A percentile compares a stretch with the other conserved stretches of the same genome.
Conservation (phyloP, 2,888 invertebrate species). For the Plagodis dolabraria region DNA sequence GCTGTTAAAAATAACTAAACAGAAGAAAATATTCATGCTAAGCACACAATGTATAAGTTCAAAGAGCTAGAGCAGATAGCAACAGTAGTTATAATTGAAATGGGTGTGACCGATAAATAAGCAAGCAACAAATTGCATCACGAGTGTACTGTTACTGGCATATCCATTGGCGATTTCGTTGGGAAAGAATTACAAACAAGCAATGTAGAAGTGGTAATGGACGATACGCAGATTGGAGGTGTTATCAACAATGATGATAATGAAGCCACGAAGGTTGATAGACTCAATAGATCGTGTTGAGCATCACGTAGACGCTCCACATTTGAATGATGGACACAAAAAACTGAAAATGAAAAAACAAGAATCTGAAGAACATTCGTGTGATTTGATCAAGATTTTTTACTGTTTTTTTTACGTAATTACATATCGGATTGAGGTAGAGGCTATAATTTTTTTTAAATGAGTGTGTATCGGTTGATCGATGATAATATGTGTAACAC, state of each 20-base stretch:
- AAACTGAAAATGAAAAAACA: conserved; percentile 20
- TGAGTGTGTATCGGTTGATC: conserved; percentile 18
- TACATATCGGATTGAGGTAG: conserved; percentile 14
- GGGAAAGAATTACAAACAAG: conserved; percentile 1
- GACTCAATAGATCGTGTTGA: conserved; percentile 24
- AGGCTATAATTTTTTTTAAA: conserved; percentile 13
- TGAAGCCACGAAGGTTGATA: conserved; percentile 26
- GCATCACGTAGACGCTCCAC: conserved; percentile 33
- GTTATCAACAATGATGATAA: conserved; percentile 18
- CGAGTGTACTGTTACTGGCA: conserved; percentile 24
- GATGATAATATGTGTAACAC: neutral
- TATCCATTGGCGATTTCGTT: conserved; percentile 25
- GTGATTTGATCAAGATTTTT: conserved; percentile 30
- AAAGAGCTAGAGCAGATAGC: neutral
- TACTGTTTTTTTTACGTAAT: conserved; percentile 18
- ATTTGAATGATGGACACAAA: conserved; percentile 31
- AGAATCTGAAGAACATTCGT: conserved; percentile 21
- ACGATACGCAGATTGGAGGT: conserved; percentile 12
- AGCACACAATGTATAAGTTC: conserved; percentile 17
- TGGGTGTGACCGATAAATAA: conserved; percentile 15
- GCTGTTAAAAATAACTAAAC: conserved; percentile 6
- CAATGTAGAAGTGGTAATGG: conserved; percentile 11
- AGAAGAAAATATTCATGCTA: neutral
- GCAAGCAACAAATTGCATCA: conserved; percentile 21
- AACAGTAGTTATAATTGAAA: conserved; percentile 13